These are phyloP conservation scores for Clarias pachynema DNA, from an alignment of 2,797 vertebrate species.

Conservation along the genomic window DNA sequence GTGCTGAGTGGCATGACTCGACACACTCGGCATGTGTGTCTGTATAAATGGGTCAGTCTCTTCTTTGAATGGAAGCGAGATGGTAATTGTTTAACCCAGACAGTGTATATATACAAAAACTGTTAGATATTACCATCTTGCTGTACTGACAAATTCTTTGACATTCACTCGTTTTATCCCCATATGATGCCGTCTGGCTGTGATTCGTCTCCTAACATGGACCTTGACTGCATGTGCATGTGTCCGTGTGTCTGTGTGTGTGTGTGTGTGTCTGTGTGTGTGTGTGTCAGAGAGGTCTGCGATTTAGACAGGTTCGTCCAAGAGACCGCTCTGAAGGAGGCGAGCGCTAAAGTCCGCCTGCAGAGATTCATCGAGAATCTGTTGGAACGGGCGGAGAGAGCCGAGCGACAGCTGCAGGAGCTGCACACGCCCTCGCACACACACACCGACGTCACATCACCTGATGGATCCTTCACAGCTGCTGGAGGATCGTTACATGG, in stretches of 20 bases:
- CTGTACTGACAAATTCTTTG: background rate
- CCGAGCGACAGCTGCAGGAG: conserved; percentile 53
- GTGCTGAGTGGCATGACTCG: conserved; percentile 22
- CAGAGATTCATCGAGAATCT: conserved; percentile 64
- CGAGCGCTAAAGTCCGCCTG: conserved; percentile 67
- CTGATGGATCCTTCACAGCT: conserved; percentile 28
- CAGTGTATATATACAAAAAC: background rate
- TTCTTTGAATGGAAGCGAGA: background rate
- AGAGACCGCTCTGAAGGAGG: conserved; percentile 67
- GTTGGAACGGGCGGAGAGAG: conserved; percentile 51
- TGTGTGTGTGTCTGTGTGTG: conserved; percentile 39
- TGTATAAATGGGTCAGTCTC: conserved; percentile 17
- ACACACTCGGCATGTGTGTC: conserved; percentile 17
- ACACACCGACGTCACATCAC: conserved; percentile 20
- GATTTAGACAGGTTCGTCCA: conserved; percentile 70
- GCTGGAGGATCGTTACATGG: conserved; percentile 19
- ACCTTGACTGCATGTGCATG: background rate
- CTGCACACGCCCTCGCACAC: conserved; percentile 30
- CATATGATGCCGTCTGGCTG: background rate
- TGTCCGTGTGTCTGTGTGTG: conserved; percentile 5
- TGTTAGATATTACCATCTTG: background rate
- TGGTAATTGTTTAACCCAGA: background rate
- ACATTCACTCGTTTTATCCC: background rate
- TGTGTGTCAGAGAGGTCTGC: conserved; percentile 66
- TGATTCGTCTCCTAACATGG: background rate